Percentiles rank a stretch among this genome's conserved stretches.
Evolutionary conservation across 2,888 invertebrate species (phyloP).

Genomic region (Galerucella pusilla): DNA sequence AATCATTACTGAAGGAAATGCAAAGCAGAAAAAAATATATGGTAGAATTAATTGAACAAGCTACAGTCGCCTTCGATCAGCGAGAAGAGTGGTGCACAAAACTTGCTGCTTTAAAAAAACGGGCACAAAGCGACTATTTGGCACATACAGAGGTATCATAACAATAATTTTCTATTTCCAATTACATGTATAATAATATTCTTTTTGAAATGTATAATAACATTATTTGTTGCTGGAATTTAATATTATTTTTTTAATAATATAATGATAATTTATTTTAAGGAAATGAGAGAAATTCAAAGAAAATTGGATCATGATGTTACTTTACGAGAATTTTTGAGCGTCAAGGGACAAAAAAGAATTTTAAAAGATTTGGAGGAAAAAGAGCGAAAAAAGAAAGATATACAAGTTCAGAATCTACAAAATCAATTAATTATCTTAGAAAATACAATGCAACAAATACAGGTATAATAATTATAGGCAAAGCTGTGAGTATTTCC

Average conservation of each 20-base stretch:
- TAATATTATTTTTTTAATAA: constrained; percentile 11
- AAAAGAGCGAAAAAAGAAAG: constrained; percentile 77
- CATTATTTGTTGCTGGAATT: neutral
- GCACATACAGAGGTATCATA: constrained; percentile 75
- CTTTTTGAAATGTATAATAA: too few relatives aligned
- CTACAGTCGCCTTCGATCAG: constrained; percentile 89
- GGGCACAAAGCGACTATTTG: constrained; percentile 78
- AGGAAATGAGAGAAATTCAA: constrained; percentile 90
- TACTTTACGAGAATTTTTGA: constrained; percentile 85
- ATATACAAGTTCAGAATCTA: constrained; percentile 74
- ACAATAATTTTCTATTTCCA: too few relatives aligned
- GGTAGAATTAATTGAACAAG: constrained; percentile 87
- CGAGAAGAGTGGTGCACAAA: constrained; percentile 85
- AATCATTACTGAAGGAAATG: constrained; percentile 79
- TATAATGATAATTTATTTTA: constrained; percentile 36
- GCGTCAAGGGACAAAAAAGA: constrained; percentile 83
- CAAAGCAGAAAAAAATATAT: constrained; percentile 84
- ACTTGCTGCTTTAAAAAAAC: constrained; percentile 81
- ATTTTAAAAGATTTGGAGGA: constrained; percentile 80
- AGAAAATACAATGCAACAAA: constrained; percentile 78
- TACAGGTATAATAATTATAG: constrained; percentile 67
- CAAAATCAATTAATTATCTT: constrained; percentile 79
- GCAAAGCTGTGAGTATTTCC: too few relatives aligned
- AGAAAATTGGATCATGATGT: constrained; percentile 86
- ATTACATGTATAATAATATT: too few relatives aligned